A percentile compares a stretch with the other conserved stretches of the same genome.
Evolutionary conservation across 2,797 vertebrate species (phyloP).

Genomic region (Sebastes wilsoni): DNA sequence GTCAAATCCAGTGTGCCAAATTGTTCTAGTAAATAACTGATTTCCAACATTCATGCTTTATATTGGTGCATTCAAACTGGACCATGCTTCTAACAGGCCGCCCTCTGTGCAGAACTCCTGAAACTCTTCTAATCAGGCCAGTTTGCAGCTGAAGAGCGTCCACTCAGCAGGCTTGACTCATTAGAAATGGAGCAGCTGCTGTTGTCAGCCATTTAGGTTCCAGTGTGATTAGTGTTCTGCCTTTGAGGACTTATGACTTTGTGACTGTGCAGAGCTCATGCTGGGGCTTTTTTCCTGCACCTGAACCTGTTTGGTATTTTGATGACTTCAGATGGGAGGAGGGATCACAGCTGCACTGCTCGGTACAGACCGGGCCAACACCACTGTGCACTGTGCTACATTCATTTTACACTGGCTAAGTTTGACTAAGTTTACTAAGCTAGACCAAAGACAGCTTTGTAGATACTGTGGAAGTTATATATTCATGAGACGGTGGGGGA

Average conservation of each 20-base stretch:
- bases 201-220: constrained; percentile 26
- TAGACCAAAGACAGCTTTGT: not conserved
- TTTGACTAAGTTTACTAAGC: not conserved
- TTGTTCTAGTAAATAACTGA: too few species aligned
- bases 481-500: not conserved
- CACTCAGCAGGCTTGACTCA: constrained; percentile 7
- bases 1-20: too few species aligned
- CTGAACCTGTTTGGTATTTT: not conserved
- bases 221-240: constrained; percentile 20
- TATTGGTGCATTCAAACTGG: not conserved
- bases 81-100: not conserved
- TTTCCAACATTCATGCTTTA: too few species aligned
- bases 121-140: constrained; percentile 8
- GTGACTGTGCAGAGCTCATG: not conserved
- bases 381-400: not conserved
- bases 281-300: not conserved
- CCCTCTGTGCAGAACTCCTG: not conserved
- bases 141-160: not conserved
- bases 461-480: not conserved
- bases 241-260: constrained; percentile 3
- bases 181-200: constrained; percentile 30
- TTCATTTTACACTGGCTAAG: not conserved
- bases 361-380: not conserved
- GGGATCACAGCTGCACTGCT: not conserved
- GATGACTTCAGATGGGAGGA: not conserved